Base-by-base conservation (phyloP, 2,888 invertebrate genomes). In the Alloplasta piceator region DNA sequence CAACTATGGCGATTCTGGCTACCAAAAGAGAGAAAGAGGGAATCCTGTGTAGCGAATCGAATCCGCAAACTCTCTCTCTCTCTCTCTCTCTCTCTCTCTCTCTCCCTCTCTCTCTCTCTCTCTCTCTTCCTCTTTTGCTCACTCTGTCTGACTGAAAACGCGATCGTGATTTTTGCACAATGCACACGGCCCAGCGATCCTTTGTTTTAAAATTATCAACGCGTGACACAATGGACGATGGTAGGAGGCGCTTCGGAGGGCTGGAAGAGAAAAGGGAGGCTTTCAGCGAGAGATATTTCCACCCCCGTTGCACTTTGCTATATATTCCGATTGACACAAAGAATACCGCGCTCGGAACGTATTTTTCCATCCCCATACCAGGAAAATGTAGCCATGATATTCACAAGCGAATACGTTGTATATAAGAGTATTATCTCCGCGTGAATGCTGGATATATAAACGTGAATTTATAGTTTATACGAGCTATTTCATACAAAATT, bases 191-290 rank as follows among this genome's bases (percentile, higher is more conserved):
- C 87, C 80, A 80, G 85, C 71, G 86, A 85, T 78, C 83, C 87
- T 90, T 92, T 91, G 91, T 92, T 90, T 88, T 86, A 89, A 91
- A 91, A 91, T 91, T 91, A 92, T 91, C 91, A 91, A 91, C 90
- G 88, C 89, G 89, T 89, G 88, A 88, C 91, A 91, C 91, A 92
- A 91, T 78, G 78, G 78, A 78, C 46, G 26, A 26, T 26, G 26
- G 26, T 26, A 26, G 26, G 26, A 66, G 64, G 60, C 56, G 43
- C 26, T 26, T 3, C 38, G 64, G 75, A 74, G 60, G 74, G 60
- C 43, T 71, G 39, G 50, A 78, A 74, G 74, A 72, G 70, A 78
- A 71, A 26, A 71, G 70, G 70, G 74, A 48, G 39, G 70, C 70
- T 78, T 56, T 56, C 63, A 60, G 1, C 76, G 72, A 76, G 70